A percentile compares a stretch with the other conserved stretches of the same genome.
phyloP scores from a whole-genome alignment of 2,113 vertebrate species.

The Ailuropoda melanoleuca region DNA sequence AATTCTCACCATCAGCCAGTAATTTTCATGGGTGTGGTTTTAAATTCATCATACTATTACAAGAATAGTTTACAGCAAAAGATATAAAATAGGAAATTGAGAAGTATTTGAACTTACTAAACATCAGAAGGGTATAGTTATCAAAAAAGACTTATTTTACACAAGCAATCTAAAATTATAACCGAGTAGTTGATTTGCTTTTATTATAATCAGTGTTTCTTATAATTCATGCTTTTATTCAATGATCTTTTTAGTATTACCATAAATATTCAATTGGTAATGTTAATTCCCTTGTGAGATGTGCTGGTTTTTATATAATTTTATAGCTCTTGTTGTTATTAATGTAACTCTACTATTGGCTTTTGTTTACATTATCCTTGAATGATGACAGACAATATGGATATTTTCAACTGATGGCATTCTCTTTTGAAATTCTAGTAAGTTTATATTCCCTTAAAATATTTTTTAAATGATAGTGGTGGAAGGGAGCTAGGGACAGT shows the following conservation, averaged over 20 bases:
- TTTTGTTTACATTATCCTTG: not conserved
- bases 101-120: not conserved
- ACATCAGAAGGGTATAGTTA: not conserved
- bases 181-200: not conserved
- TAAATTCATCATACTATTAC: not conserved
- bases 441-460: not conserved
- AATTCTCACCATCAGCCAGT: not conserved
- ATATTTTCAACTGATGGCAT: not conserved
- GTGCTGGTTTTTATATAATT: not conserved
- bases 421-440: not conserved
- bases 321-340: not conserved
- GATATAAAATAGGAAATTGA: not conserved
- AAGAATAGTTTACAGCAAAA: not conserved
- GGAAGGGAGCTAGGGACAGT: not conserved
- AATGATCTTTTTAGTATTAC: not conserved
- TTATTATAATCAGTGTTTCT: not conserved
- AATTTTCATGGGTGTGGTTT: constrained; percentile 1
- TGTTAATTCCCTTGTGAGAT: not conserved
- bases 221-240: not conserved
- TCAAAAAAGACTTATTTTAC: not conserved
- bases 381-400: not conserved
- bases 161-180: not conserved
- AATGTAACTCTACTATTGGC: not conserved
- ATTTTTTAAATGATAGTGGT: not conserved
- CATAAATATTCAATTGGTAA: not conserved